Evolutionary conservation across 2,888 invertebrate species (phyloP).

Genomic region (Trachelus troglodyta): DNA sequence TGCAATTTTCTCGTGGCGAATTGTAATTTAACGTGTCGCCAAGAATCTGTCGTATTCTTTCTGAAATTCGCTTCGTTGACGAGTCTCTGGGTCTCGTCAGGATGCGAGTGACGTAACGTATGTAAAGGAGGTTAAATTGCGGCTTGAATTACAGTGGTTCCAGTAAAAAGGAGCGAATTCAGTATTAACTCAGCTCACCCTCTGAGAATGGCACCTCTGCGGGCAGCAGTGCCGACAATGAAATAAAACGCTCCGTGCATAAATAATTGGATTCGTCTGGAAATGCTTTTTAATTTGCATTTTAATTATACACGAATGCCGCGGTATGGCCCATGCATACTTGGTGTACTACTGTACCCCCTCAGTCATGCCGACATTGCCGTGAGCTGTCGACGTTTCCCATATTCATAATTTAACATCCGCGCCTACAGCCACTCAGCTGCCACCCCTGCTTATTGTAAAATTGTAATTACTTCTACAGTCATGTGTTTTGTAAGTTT

Average conservation of each 20-base stretch:
- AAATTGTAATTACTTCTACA: constrained; percentile 26
- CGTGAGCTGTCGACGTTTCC: constrained; percentile 28
- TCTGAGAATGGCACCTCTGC: constrained; percentile 25
- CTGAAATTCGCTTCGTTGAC: background rate
- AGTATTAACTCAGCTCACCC: constrained; percentile 15
- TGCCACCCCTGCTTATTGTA: constrained; percentile 14
- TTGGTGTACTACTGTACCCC: background rate
- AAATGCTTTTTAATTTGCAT: constrained; percentile 40
- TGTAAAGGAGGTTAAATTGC: constrained; percentile 23
- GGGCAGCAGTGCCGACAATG: constrained; percentile 22
- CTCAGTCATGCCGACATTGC: constrained; percentile 4
- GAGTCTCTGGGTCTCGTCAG: background rate
- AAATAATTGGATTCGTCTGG: constrained; percentile 37
- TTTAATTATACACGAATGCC: constrained; percentile 33
- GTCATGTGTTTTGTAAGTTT: background rate
- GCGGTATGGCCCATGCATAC: constrained; percentile 11
- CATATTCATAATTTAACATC: constrained; percentile 34
- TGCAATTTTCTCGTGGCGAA: background rate
- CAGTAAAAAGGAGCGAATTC: constrained; percentile 14
- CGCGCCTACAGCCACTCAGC: constrained; percentile 22
- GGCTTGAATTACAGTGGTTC: constrained; percentile 17
- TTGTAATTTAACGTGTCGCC: background rate
- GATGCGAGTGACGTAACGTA: background rate
- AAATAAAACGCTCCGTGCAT: constrained; percentile 33
- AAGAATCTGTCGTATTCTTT: background rate